Percentiles rank a stretch among this genome's conserved stretches.
Evolutionary conservation across 2,797 vertebrate genomes (phyloP).

Genomic region (Carduelis carduelis): DNA sequence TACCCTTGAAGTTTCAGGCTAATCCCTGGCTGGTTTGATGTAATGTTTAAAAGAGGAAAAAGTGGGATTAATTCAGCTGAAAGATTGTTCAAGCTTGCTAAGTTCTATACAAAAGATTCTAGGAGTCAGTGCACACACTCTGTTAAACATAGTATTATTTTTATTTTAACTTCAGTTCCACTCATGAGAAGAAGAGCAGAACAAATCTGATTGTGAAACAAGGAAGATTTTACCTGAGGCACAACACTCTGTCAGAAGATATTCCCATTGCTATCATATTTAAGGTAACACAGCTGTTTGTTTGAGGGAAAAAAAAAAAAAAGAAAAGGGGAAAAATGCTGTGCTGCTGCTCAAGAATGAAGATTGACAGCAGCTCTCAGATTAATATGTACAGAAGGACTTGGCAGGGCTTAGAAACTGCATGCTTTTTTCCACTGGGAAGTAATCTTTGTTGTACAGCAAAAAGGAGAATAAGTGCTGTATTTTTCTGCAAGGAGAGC

Average conservation of each 20-base stretch:
- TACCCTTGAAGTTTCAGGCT: not conserved
- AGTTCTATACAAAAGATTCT: not conserved
- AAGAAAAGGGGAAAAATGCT: not conserved
- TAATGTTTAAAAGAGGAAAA: not conserved
- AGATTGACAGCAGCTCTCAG: not conserved
- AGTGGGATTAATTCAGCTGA: not conserved
- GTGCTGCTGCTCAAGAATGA: not conserved
- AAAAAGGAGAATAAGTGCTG: not conserved
- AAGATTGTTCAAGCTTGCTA: not conserved
- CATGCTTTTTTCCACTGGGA: not conserved
- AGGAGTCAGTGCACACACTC: not conserved
- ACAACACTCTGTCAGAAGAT: slow-evolving; percentile 96
- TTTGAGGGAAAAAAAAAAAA: not conserved
- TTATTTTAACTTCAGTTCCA: slow-evolving; percentile 81
- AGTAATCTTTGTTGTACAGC: not conserved
- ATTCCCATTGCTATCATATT: slow-evolving; percentile 98
- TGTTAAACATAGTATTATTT: not conserved
- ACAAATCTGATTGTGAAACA: slow-evolving; percentile 96
- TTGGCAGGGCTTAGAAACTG: not conserved
- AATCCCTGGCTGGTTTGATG: not conserved
- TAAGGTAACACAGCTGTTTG: slow-evolving; percentile 79
- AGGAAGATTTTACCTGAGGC: slow-evolving; percentile 93
- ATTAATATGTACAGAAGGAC: not conserved
- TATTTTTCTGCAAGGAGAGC: not conserved
- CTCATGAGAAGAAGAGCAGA: slow-evolving; percentile 98